Conservation (phyloP, 2,888 invertebrate genomes). For the Empis stercorea region DNA sequence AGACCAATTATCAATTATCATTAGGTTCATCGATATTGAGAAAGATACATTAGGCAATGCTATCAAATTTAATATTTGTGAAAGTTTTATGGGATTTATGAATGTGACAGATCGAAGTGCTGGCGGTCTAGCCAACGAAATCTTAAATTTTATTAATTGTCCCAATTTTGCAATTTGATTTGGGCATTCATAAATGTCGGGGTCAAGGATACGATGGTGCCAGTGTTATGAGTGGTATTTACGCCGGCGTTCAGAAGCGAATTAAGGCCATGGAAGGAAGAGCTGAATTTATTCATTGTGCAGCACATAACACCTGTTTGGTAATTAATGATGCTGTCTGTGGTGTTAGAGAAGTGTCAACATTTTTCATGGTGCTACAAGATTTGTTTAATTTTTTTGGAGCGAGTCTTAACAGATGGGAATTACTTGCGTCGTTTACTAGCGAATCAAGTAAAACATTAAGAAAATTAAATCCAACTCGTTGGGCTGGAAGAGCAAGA, state of each 20-base stretch:
- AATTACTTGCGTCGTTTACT: background rate
- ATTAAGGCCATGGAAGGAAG: constrained; percentile 17
- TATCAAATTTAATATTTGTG: background rate
- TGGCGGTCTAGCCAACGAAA: constrained; percentile 1
- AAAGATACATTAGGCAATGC: background rate
- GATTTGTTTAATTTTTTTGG: constrained; percentile 1
- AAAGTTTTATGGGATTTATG: constrained; percentile 4
- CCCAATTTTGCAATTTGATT: too few relatives aligned
- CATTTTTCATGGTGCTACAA: background rate
- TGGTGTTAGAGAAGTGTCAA: constrained; percentile 1
- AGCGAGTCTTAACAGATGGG: background rate
- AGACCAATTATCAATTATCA: constrained; percentile 3
- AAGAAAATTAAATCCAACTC: background rate
- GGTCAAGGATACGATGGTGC: constrained; percentile 6
- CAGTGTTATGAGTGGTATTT: constrained; percentile 3
- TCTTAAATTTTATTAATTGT: background rate
- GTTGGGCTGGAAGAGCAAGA: background rate
- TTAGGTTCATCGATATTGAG: background rate
- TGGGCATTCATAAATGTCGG: constrained; percentile 1
- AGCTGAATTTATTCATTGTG: constrained; percentile 21
- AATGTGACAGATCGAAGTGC: constrained; percentile 1
- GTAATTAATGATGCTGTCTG: constrained; percentile 11
- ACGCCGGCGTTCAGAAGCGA: constrained; percentile 1
- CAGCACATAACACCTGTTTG: constrained; percentile 20
- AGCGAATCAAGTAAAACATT: background rate